Percentiles rank a stretch among this genome's conserved stretches.
Evolutionary conservation across 2,888 invertebrate species (phyloP).

Genomic region (Tolmerus cingulatus): DNA sequence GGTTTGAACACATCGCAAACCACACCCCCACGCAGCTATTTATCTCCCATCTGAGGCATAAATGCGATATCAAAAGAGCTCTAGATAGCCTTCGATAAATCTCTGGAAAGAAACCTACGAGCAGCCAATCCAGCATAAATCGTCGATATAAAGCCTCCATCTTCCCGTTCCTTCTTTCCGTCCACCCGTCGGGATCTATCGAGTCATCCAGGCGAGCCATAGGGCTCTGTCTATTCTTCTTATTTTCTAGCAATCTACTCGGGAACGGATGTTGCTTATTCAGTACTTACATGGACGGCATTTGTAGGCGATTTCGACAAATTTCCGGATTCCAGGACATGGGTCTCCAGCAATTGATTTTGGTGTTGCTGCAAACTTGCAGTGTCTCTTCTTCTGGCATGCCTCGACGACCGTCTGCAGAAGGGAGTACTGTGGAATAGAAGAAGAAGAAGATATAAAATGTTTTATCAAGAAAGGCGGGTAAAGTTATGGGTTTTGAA

Average conservation of each 20-base stretch:
- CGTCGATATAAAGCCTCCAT: not conserved
- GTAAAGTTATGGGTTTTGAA: not conserved
- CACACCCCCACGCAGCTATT: not conserved
- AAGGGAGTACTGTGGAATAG: conserved; percentile 76
- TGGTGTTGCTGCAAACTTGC: conserved; percentile 90
- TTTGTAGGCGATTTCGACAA: conserved; percentile 95
- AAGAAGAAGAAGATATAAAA: conserved; percentile 29
- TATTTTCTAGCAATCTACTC: not conserved
- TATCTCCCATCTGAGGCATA: conserved; percentile 11
- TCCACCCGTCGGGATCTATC: not conserved
- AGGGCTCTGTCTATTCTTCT: not conserved
- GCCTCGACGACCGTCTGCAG: conserved; percentile 93
- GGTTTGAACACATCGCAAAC: not conserved
- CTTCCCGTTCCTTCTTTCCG: not conserved
- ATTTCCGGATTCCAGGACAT: conserved; percentile 89
- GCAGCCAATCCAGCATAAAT: conserved; percentile 36
- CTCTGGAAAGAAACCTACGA: conserved; percentile 12
- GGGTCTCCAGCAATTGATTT: conserved; percentile 89
- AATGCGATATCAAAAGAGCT: conserved; percentile 37
- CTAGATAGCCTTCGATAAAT: conserved; percentile 24
- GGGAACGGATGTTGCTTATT: conserved; percentile 34
- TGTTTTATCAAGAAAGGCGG: not conserved
- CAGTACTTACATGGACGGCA: conserved; percentile 92
- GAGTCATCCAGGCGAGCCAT: not conserved
- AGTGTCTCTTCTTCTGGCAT: conserved; percentile 92